phyloP scores from a whole-genome alignment of 1,140 invertebrate genomes.

The Panagrolaimus sp. region DNA sequence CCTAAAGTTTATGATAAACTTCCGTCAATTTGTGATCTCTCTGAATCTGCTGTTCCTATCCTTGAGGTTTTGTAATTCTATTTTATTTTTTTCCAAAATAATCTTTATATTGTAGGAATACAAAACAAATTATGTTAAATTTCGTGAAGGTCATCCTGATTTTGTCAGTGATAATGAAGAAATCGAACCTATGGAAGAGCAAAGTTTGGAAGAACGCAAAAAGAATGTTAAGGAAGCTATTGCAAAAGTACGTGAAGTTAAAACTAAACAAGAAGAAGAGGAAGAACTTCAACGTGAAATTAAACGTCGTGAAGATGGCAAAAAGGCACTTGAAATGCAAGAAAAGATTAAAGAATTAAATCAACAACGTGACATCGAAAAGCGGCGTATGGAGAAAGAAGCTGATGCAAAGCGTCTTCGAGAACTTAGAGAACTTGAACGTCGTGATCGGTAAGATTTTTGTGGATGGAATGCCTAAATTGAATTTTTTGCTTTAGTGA shows the following conservation, averaged over 20 bases:
- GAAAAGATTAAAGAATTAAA: constrained; percentile 9
- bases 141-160: background rate
- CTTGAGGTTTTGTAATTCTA: background rate
- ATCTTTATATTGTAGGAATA: background rate
- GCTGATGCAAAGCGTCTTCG: background rate
- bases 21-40: background rate
- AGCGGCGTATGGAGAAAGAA: background rate
- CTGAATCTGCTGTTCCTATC: background rate
- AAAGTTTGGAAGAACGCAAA: background rate
- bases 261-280: background rate
- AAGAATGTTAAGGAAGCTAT: background rate
- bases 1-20: constrained; percentile 1
- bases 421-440: constrained; percentile 5
- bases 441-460: background rate
- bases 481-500: background rate
- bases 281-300: constrained; percentile 2
- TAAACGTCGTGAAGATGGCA: constrained; percentile 7
- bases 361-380: background rate
- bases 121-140: background rate
- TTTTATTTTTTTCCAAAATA: background rate
- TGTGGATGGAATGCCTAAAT: background rate
- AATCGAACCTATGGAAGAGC: background rate
- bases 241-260: background rate
- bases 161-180: background rate
- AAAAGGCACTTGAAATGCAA: constrained; percentile 11